phyloP scores from a whole-genome alignment of 2,113 vertebrate species.

The Oncorhynchus masou region DNA sequence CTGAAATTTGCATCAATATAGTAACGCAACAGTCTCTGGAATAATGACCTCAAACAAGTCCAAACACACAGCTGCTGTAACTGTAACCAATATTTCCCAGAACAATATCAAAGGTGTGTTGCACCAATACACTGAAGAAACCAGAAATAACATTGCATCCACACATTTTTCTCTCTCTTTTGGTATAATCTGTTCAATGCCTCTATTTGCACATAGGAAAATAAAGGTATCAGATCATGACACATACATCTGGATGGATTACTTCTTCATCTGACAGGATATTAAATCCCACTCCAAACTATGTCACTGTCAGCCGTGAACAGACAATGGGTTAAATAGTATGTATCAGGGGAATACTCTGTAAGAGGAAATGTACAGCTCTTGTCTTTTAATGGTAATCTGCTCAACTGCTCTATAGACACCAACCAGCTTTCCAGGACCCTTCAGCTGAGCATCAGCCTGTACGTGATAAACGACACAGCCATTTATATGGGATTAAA shows the following conservation, averaged over 20 bases:
- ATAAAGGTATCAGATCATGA: slow-evolving; percentile 67
- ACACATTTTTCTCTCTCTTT: slow-evolving; percentile 7
- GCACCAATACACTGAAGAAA: slow-evolving; percentile 4
- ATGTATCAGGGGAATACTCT: slow-evolving; percentile 77
- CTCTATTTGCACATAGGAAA: slow-evolving; percentile 33
- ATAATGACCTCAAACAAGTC: slow-evolving; percentile 46
- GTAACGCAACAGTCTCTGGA: slow-evolving; percentile 50
- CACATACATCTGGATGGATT: slow-evolving; percentile 73
- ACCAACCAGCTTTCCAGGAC: slow-evolving; percentile 64
- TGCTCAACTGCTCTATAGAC: slow-evolving; percentile 64
- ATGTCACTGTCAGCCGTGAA: slow-evolving; percentile 79
- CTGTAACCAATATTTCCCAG: slow-evolving; percentile 22
- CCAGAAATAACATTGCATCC: not conserved
- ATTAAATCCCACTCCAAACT: slow-evolving; percentile 80
- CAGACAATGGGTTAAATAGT: slow-evolving; percentile 81
- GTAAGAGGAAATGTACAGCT: slow-evolving; percentile 53
- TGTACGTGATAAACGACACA: slow-evolving; percentile 65
- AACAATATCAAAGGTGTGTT: slow-evolving; percentile 7
- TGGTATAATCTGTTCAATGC: slow-evolving; percentile 61
- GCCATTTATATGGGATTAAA: slow-evolving; percentile 78
- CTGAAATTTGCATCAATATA: slow-evolving; percentile 65
- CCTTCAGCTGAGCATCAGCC: slow-evolving; percentile 64
- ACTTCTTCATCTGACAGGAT: slow-evolving; percentile 83
- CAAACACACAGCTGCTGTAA: slow-evolving; percentile 50
- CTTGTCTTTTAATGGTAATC: slow-evolving; percentile 70